These are phyloP conservation scores for Eulithis testata DNA, from an alignment of 2,888 invertebrate species.

Conservation along the genomic window DNA sequence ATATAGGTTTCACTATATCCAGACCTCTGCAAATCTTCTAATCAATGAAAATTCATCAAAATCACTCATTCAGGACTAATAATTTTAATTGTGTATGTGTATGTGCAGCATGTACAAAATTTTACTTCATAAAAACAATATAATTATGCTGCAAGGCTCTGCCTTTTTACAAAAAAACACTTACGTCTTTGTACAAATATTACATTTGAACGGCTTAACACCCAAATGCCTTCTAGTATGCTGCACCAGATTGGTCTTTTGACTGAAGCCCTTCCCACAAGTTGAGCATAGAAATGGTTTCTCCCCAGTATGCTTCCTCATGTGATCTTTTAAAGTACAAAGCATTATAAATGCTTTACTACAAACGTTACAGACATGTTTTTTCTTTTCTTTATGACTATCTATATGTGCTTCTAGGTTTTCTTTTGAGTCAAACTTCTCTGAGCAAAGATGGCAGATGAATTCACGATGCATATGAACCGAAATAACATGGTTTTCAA, in stretches of 20 bases:
- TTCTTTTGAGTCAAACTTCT: slow-evolving; percentile 69
- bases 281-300: slow-evolving; percentile 84
- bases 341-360: slow-evolving; percentile 77
- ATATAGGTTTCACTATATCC: too few species aligned
- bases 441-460: slow-evolving; percentile 74
- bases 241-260: slow-evolving; percentile 85
- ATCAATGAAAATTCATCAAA: too few species aligned
- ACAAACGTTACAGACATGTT: slow-evolving; percentile 79
- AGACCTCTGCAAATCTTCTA: too few species aligned
- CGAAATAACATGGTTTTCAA: slow-evolving; percentile 80
- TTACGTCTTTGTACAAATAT: slow-evolving; percentile 73
- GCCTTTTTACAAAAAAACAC: slow-evolving; percentile 1
- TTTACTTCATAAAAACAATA: too few species aligned
- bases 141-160: too few species aligned
- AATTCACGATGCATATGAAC: slow-evolving; percentile 75
- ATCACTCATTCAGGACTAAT: too few species aligned
- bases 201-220: slow-evolving; percentile 71
- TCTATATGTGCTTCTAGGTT: slow-evolving; percentile 75
- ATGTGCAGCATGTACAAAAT: too few species aligned
- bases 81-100: too few species aligned
- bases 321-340: slow-evolving; percentile 84
- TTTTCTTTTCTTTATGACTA: slow-evolving; percentile 71
- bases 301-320: slow-evolving; percentile 84
- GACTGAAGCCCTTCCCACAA: slow-evolving; percentile 85
- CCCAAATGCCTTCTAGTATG: slow-evolving; percentile 85